Conservation (phyloP, 2,113 vertebrate species). For the Chlorodrepanis virens region DNA sequence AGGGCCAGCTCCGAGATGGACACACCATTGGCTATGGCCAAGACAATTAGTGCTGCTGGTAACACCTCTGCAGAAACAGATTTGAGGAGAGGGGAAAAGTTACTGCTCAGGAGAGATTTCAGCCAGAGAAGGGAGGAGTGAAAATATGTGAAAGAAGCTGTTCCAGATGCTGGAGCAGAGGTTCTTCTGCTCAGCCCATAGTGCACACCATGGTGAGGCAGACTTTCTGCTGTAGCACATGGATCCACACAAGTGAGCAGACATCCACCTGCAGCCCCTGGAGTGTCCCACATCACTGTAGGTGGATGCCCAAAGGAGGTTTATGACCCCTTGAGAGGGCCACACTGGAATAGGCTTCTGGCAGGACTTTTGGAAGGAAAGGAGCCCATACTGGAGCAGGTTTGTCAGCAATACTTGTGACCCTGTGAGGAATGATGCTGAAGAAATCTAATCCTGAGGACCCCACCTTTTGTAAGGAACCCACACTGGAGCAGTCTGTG, state of each 20-base stretch:
- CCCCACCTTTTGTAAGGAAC: not conserved
- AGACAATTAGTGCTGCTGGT: too few species aligned
- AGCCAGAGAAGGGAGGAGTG: not conserved
- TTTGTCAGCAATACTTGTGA: not conserved
- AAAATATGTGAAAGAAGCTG: not conserved
- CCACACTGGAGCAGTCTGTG: not conserved
- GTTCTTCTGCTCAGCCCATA: not conserved
- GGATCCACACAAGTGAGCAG: too few species aligned
- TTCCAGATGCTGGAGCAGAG: not conserved
- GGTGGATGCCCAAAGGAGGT: not conserved
- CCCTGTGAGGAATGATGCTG: too few species aligned
- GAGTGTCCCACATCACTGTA: not conserved
- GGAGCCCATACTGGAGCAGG: not conserved
- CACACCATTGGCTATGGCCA: not conserved
- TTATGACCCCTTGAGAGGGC: not conserved
- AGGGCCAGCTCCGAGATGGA: not conserved
- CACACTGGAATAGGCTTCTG: not conserved
- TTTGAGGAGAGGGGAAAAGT: not conserved
- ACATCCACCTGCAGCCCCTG: not conserved
- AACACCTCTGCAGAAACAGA: fast-evolving
- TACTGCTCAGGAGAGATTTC: not conserved
- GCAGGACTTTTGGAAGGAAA: not conserved
- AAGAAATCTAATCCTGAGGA: not conserved
- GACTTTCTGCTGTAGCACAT: not conserved
- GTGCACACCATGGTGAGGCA: not conserved